These are phyloP conservation scores for Hephaestus fuliginosus DNA, from an alignment of 2,797 vertebrate species.

Conservation along the genomic window DNA sequence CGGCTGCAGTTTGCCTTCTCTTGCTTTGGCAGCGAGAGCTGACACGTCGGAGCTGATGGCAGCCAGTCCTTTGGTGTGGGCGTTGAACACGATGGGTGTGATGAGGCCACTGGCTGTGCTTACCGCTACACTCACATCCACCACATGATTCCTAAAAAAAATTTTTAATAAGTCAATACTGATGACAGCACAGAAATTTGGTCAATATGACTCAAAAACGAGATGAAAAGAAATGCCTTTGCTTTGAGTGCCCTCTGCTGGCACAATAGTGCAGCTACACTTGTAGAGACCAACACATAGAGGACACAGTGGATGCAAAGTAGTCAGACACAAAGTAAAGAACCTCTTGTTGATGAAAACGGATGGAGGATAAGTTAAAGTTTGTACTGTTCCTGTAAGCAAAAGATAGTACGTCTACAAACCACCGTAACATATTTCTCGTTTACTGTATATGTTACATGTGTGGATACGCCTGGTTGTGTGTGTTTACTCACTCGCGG, in stretches of 20 bases:
- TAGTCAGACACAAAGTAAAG: background rate
- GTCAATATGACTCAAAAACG: background rate
- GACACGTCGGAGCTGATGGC: constrained; percentile 91
- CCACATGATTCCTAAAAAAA: constrained; percentile 93
- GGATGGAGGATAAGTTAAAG: background rate
- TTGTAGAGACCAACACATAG: rapidly evolving
- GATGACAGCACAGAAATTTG: constrained; percentile 1
- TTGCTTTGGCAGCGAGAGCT: constrained; percentile 90
- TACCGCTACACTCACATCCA: constrained; percentile 95
- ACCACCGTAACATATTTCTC: background rate
- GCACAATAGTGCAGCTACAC: constrained; percentile 21
- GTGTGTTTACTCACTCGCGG: constrained; percentile 91
- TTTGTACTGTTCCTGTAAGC: background rate
- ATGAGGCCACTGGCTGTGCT: constrained; percentile 95
- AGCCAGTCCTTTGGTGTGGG: constrained; percentile 94
- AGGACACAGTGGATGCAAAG: background rate
- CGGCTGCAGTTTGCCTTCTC: constrained; percentile 96
- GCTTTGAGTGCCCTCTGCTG: constrained; percentile 37
- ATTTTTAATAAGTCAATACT: background rate
- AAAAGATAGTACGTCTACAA: background rate
- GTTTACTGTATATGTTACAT: background rate
- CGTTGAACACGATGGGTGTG: constrained; percentile 97
- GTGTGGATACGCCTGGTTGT: background rate
- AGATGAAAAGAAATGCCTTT: background rate
- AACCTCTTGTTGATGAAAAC: background rate